Evolutionary conservation across 2,113 vertebrate genomes (phyloP).

Genomic region (Otocyon megalotis): DNA sequence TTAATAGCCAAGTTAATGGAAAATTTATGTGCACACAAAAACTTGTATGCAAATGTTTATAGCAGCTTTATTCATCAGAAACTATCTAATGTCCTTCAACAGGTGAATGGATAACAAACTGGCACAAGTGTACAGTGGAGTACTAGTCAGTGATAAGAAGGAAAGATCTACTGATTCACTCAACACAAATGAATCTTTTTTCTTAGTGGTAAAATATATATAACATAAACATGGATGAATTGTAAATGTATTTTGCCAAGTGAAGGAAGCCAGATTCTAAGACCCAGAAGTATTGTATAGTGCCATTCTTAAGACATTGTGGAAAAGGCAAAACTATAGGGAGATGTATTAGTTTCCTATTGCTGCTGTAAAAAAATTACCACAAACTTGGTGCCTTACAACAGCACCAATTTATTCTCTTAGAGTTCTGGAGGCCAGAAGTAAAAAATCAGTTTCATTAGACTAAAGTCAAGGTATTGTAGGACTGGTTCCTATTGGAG

Average conservation of each 20-base stretch:
- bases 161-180: conserved; percentile 19
- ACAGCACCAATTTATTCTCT: neutral
- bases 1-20: conserved; percentile 61
- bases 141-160: conserved; percentile 8
- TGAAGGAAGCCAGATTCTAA: conserved; percentile 1
- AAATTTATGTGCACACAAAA: conserved; percentile 59
- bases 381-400: neutral
- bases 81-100: conserved; percentile 41
- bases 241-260: conserved; percentile 36
- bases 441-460: neutral
- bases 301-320: conserved; percentile 18
- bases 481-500: conserved; percentile 1
- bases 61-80: conserved; percentile 46
- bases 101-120: conserved; percentile 38
- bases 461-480: conserved; percentile 15
- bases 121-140: neutral
- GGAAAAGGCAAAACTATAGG: neutral
- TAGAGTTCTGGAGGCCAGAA: neutral
- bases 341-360: conserved; percentile 9
- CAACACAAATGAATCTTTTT: neutral
- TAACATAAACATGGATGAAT: conserved; percentile 35
- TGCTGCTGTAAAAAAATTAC: conserved; percentile 4
- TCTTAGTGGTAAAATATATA: conserved; percentile 38
- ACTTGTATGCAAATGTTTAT: conserved; percentile 61
- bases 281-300: neutral